phyloP scores from a whole-genome alignment of 2,113 vertebrate species.

The Podiceps cristatus region DNA sequence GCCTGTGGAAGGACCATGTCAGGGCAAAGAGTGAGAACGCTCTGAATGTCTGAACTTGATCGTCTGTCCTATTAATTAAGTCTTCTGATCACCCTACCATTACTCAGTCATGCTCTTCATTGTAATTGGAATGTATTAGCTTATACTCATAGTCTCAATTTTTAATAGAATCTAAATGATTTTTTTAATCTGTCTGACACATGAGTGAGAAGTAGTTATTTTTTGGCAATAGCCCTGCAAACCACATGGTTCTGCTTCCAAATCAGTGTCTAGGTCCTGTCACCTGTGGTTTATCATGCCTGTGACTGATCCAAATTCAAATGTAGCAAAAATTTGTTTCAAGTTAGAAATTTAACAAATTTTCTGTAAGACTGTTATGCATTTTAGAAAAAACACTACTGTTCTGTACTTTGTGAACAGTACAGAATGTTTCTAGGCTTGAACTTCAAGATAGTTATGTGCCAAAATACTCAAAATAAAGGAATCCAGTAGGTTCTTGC shows the following conservation, averaged over 20 bases:
- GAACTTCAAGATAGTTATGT: not conserved
- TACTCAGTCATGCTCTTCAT: not conserved
- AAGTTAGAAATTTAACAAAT: not conserved
- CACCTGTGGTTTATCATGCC: not conserved
- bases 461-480: not conserved
- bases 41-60: not conserved
- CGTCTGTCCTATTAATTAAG: not conserved
- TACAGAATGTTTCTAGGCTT: not conserved
- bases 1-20: not conserved
- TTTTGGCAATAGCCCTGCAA: not conserved
- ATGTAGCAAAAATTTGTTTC: not conserved
- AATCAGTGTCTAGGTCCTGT: not conserved
- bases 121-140: not conserved
- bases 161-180: not conserved
- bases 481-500: not conserved
- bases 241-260: not conserved
- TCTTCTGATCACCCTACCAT: not conserved
- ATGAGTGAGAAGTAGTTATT: not conserved
- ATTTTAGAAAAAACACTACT: not conserved
- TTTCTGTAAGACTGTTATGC: not conserved
- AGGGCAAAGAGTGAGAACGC: not conserved
- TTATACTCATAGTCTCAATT: not conserved
- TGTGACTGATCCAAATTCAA: not conserved
- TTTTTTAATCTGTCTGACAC: not conserved
- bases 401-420: not conserved